phyloP scores from a whole-genome alignment of 2,888 invertebrate species.

The Frankliniella intonsa region DNA sequence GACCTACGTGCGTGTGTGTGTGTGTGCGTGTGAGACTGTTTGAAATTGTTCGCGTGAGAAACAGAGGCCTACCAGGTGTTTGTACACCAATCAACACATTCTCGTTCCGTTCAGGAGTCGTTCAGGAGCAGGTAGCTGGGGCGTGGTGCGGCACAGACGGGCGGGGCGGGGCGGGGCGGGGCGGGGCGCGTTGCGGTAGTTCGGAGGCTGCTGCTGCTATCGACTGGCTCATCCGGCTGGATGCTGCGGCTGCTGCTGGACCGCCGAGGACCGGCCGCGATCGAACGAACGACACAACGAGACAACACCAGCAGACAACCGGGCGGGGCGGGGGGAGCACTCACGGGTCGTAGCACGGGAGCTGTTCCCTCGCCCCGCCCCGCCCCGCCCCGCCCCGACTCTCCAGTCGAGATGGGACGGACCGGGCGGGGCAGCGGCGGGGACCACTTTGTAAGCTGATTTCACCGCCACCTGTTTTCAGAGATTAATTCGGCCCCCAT shows the following conservation, averaged over 20 bases:
- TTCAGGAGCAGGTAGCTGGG: not conserved
- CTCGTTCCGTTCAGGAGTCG: not conserved
- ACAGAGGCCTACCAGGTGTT: conserved; percentile 4
- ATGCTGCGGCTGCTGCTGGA: no score
- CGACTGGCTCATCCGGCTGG: not conserved
- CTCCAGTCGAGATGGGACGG: not conserved
- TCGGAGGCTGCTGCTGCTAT: no score
- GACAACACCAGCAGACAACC: not conserved
- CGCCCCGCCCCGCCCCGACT: not conserved
- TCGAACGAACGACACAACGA: no score
- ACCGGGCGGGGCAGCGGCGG: no score
- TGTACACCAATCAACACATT: conserved; percentile 24
- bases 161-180: no score
- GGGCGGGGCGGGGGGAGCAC: not conserved
- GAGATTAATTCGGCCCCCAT: conserved; percentile 4
- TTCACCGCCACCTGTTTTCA: conserved; percentile 3
- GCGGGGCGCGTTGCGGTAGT: no score
- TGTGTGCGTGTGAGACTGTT: not conserved
- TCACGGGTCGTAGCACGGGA: not conserved
- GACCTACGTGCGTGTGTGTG: not conserved
- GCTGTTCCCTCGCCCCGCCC: not conserved
- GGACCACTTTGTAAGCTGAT: conserved; percentile 16
- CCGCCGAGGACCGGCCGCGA: no score
- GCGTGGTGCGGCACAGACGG: not conserved
- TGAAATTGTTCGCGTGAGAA: conserved; percentile 23